A percentile compares a stretch with the other conserved stretches of the same genome.
Conservation (phyloP, 1,140 invertebrate species). For the Heliconius congener region DNA sequence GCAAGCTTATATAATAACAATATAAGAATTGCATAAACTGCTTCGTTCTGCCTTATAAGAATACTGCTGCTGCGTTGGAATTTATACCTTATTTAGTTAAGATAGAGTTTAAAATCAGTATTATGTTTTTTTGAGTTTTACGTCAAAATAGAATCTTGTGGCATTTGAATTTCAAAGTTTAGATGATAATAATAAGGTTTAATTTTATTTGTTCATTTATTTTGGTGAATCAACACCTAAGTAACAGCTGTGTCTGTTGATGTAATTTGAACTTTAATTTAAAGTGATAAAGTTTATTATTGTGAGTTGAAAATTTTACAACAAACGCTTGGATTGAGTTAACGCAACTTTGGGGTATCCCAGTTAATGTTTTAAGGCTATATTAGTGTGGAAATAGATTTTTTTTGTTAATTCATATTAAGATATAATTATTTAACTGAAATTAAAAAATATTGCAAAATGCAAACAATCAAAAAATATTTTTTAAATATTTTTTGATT, state of each 20-base stretch:
- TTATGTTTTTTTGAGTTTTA: background rate
- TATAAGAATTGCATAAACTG: conserved; percentile 78
- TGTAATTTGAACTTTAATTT: conserved; percentile 35
- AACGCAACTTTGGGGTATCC: conserved; percentile 75
- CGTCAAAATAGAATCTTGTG: background rate
- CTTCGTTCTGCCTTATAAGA: conserved; percentile 56
- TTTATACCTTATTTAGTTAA: background rate
- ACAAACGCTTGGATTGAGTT: conserved; percentile 63
- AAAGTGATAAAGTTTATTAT: conserved; percentile 25
- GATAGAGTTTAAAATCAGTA: background rate
- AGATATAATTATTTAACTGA: no score
- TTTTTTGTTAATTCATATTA: conserved; percentile 32
- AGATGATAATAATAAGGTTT: background rate
- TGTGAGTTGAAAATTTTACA: background rate
- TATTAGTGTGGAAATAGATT: conserved; percentile 49
- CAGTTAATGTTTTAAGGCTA: conserved; percentile 50
- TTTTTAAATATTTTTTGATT: no score
- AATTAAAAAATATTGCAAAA: no score
- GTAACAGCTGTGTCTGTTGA: conserved; percentile 5
- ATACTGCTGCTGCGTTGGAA: background rate
- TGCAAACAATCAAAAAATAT: no score
- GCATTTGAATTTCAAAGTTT: background rate
- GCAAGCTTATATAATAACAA: conserved; percentile 78
- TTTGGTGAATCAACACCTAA: background rate
- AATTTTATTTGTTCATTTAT: background rate